These are phyloP conservation scores for Coboldia fuscipes DNA, from an alignment of 1,140 invertebrate species.

Conservation along the genomic window DNA sequence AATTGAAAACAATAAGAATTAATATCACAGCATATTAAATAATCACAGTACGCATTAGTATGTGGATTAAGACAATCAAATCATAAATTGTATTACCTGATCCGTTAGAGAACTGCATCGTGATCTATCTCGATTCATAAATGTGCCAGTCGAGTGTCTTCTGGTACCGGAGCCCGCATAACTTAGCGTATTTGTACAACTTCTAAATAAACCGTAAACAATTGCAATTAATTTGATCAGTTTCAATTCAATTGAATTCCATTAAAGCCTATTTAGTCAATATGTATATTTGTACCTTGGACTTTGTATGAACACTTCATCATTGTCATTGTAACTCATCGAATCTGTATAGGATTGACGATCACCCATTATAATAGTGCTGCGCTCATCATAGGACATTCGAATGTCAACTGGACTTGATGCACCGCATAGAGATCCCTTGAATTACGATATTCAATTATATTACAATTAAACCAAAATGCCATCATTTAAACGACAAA, in stretches of 20 bases:
- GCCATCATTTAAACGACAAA: too few relatives aligned
- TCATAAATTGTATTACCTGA: not conserved
- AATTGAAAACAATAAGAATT: not conserved
- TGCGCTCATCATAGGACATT: too few relatives aligned
- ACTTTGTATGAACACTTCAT: not conserved
- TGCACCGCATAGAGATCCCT: too few relatives aligned
- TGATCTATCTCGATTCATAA: not conserved
- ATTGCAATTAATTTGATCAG: too few relatives aligned
- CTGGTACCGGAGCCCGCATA: not conserved
- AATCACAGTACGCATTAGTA: not conserved
- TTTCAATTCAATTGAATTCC: too few relatives aligned
- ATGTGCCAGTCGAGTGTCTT: not conserved
- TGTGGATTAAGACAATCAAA: not conserved
- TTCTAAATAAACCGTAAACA: too few relatives aligned
- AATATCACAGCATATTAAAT: not conserved
- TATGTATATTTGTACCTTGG: constrained; percentile 1
- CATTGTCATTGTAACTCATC: not conserved
- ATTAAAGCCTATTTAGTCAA: too few relatives aligned
- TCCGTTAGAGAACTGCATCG: not conserved
- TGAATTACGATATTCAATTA: not conserved
- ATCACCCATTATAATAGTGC: too few relatives aligned
- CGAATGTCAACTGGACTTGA: too few relatives aligned
- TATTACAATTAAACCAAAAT: too few relatives aligned
- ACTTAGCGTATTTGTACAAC: too few relatives aligned
- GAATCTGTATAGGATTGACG: not conserved